These are phyloP conservation scores for Coturnix japonica DNA, from an alignment of 2,113 vertebrate species.

Conservation along the genomic window DNA sequence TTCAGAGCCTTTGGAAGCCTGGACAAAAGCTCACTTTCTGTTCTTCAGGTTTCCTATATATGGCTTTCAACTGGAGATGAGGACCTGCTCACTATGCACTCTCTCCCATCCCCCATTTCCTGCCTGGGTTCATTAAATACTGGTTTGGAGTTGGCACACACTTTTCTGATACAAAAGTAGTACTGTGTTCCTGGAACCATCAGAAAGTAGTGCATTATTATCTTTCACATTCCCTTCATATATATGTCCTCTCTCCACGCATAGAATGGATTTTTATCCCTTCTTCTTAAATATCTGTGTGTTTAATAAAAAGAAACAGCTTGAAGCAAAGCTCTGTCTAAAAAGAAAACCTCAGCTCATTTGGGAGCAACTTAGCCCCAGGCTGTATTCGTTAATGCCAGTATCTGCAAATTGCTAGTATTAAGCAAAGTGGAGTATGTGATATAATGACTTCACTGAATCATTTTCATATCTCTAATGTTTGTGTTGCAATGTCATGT, in stretches of 20 bases:
- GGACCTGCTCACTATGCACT: conserved; percentile 74
- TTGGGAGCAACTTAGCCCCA: background rate
- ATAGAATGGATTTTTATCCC: conserved; percentile 19
- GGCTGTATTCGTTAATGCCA: conserved; percentile 11
- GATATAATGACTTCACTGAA: background rate
- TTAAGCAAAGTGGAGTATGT: background rate
- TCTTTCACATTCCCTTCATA: conserved; percentile 73
- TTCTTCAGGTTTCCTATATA: conserved; percentile 77
- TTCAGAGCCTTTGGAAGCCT: conserved; percentile 30
- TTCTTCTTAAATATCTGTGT: conserved; percentile 26
- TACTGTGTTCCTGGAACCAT: conserved; percentile 75
- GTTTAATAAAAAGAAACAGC: conserved; percentile 38
- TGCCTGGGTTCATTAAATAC: conserved; percentile 85
- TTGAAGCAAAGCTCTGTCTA: conserved; percentile 8
- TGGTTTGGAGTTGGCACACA: conserved; percentile 78
- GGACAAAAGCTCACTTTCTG: conserved; percentile 81
- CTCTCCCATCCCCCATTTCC: conserved; percentile 84
- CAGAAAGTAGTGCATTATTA: conserved; percentile 77
- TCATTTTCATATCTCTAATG: background rate
- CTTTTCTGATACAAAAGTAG: conserved; percentile 81
- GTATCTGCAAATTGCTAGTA: conserved; percentile 32
- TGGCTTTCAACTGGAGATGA: conserved; percentile 80
- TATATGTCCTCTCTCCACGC: conserved; percentile 60
- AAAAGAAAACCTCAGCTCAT: background rate
- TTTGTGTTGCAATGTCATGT: background rate